Evolutionary conservation across 1,140 invertebrate genomes (phyloP), one percentile per base, ranked within the genome.

Genomic region (Belonocnema kinseyi): DNA sequence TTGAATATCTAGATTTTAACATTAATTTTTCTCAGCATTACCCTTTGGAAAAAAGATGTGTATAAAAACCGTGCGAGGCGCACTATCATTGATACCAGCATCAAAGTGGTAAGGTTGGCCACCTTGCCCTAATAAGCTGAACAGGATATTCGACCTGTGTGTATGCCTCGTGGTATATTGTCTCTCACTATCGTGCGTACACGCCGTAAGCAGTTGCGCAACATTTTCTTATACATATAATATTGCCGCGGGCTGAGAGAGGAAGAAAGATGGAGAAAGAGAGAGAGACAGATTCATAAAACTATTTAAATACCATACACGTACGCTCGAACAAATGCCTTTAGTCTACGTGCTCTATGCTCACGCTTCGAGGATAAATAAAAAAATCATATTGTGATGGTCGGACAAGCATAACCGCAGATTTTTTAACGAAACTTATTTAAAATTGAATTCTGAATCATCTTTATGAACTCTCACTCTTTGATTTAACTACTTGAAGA

Each of bases 81-180:
- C 66, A 79, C 72, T 88, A 88, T 88, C 87, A 81, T 80, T 79
- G 83, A 86, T 85, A 86, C 82, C 79, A 81, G 84, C 84, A 85
- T 85, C 86, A 80, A 85, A 83, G 82, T 82, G 58, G 83, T 85
- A 85, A 86, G 87, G 86, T 87, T 86, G 87, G 89, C 89, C 89
- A 90, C 89, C 89, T 90, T 90, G 89, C 88, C 88, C 89, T 73
- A 89, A 90, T 90, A 89, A 90, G 86, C 87, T 80, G 75, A 90
- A 89, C 88, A 89, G 89, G 88, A 89, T 89, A 89, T 85, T 84
- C 84, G 83, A 85, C 78, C 80, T 78, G 77, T 81, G 80, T 82
- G 78, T 80, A 80, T 82, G 84, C 85, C 82, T 82, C 52, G 77
- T 14, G 77, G 79, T 78, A 80, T 82, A 87, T 88, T 86, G 87